These are phyloP conservation scores for Mythimna albipuncta DNA, from an alignment of 2,888 invertebrate species.

Conservation along the genomic window DNA sequence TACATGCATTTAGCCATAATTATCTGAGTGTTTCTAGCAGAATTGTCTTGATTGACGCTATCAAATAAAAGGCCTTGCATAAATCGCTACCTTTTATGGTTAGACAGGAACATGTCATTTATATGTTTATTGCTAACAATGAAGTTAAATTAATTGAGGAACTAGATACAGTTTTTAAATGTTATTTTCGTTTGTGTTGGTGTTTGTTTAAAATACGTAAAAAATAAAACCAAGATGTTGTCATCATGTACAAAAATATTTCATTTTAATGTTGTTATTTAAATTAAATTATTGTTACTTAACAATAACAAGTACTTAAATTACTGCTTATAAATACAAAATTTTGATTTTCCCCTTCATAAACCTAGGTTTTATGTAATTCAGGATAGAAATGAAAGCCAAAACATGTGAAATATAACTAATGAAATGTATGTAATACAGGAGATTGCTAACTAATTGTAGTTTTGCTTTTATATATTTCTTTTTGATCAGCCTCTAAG, in stretches of 20 bases:
- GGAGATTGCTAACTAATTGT: conserved; percentile 11
- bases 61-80: conserved; percentile 32
- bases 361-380: conserved; percentile 47
- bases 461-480: conserved; percentile 21
- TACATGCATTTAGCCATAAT: conserved; percentile 15
- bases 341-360: conserved; percentile 58
- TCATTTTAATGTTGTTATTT: conserved; percentile 84
- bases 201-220: not conserved
- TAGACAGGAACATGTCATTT: conserved; percentile 16
- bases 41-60: not conserved
- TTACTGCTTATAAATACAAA: conserved; percentile 64
- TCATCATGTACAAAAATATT: conserved; percentile 87
- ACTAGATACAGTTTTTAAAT: not conserved
- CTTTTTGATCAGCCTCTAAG: conserved; percentile 45
- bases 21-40: not conserved
- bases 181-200: not conserved
- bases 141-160: conserved; percentile 7
- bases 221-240: conserved; percentile 71
- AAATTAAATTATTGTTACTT: conserved; percentile 82
- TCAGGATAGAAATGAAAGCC: conserved; percentile 44
- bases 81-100: conserved; percentile 22
- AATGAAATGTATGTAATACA: conserved; percentile 20
- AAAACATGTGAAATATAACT: conserved; percentile 32
- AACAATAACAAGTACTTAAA: conserved; percentile 80
- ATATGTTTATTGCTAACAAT: not conserved